A percentile compares a stretch with the other conserved stretches of the same genome.
phyloP scores from a whole-genome alignment of 2,888 invertebrate genomes.

The Emmelina monodactyla region DNA sequence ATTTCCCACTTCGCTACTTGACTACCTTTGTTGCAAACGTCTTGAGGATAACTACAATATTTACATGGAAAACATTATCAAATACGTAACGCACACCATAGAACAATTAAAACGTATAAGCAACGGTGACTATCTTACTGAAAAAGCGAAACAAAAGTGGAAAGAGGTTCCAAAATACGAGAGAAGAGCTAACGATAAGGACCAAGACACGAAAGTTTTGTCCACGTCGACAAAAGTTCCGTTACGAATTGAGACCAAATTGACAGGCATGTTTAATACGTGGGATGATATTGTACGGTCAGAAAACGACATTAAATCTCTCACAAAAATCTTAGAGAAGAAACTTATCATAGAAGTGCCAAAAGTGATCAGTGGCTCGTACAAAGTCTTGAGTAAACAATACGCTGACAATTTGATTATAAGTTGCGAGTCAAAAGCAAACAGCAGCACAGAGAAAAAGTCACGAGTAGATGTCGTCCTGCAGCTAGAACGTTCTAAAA shows the following conservation, averaged over 20 bases:
- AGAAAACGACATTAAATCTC: constrained; percentile 41
- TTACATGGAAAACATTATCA: constrained; percentile 52
- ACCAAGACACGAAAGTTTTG: constrained; percentile 26
- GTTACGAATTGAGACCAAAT: constrained; percentile 31
- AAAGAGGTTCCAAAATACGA: constrained; percentile 23
- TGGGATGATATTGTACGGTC: constrained; percentile 48
- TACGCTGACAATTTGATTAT: constrained; percentile 36
- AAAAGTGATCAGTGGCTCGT: constrained; percentile 37
- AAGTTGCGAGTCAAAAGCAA: constrained; percentile 26
- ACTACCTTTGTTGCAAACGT: constrained; percentile 46
- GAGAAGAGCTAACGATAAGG: constrained; percentile 8
- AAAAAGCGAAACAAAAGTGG: constrained; percentile 51
- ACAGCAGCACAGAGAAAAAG: constrained; percentile 17
- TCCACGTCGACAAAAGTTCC: constrained; percentile 39
- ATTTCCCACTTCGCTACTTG: constrained; percentile 38
- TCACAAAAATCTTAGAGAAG: constrained; percentile 46
- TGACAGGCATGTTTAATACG: constrained; percentile 20
- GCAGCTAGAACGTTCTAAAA: constrained; percentile 31
- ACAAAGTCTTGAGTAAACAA: constrained; percentile 32
- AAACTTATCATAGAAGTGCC: constrained; percentile 45
- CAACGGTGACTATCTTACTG: constrained; percentile 53
- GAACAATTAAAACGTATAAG: constrained; percentile 56
- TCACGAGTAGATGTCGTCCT: constrained; percentile 38
- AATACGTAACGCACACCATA: constrained; percentile 45
- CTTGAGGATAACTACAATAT: constrained; percentile 47